Conservation (phyloP, 2,113 vertebrate genomes). For the Sus scrofa region T2T-Sscrofa CM000825.6:63179001-63179500, state of each 20-base stretch:
- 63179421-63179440: not conserved
- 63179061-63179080: constrained; percentile 99
- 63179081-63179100: constrained; percentile 97
- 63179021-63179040: constrained; percentile 98
- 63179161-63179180: not conserved
- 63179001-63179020: constrained; percentile 99
- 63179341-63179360: not conserved
- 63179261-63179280: not conserved
- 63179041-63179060: constrained; percentile 97
- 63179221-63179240: constrained; percentile 7
- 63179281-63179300: not conserved
- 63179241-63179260: not conserved
- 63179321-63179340: not conserved
- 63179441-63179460: not conserved
- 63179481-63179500: constrained; percentile 4
- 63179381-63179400: constrained; percentile 36
- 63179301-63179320: not conserved
- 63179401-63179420: not conserved
- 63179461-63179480: not conserved
- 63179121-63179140: constrained; percentile 93
- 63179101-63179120: constrained; percentile 98
- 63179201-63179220: not conserved
- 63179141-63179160: constrained; percentile 32
- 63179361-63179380: not conserved
- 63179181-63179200: not conserved